Percentiles rank a stretch among this genome's conserved stretches.
Evolutionary conservation across 1,140 invertebrate species (phyloP).

Genomic region (Delia radicum): DNA sequence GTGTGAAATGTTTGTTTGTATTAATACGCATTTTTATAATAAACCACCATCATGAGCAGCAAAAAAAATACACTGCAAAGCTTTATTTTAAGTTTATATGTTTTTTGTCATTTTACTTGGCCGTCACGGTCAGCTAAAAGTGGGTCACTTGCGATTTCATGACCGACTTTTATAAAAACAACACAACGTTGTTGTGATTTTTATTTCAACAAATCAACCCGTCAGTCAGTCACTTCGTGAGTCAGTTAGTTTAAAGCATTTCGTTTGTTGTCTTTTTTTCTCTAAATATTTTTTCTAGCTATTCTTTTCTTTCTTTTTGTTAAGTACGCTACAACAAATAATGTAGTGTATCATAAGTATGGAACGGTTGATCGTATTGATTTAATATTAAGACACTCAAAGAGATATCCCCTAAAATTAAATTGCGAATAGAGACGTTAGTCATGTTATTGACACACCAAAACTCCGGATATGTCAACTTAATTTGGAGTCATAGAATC

Average conservation of each 20-base stretch:
- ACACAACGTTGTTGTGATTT: background rate
- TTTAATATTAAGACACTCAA: too few relatives aligned
- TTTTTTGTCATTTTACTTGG: slow-evolving; percentile 13
- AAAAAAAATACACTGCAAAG: background rate
- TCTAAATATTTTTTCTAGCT: too few relatives aligned
- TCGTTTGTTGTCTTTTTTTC: too few relatives aligned
- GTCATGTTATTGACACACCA: too few relatives aligned
- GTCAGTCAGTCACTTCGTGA: background rate
- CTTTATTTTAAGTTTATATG: background rate
- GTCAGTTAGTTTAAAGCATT: background rate
- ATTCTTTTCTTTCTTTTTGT: background rate
- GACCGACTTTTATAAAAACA: slow-evolving; percentile 17
- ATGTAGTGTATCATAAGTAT: too few relatives aligned
- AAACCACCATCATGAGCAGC: background rate
- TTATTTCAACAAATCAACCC: background rate
- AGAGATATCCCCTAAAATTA: too few relatives aligned
- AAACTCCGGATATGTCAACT: too few relatives aligned
- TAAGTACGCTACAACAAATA: too few relatives aligned
- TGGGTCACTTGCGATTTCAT: slow-evolving; percentile 25
- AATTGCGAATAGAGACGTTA: too few relatives aligned
- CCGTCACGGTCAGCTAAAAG: slow-evolving; percentile 14
- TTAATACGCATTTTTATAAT: background rate
- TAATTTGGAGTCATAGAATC: too few relatives aligned
- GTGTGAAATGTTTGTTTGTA: background rate
- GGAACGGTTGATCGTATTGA: too few relatives aligned